Percentiles rank a stretch among this genome's conserved stretches.
Evolutionary conservation across 2,888 invertebrate species (phyloP).

Genomic region (Agrochola lychnidis): DNA sequence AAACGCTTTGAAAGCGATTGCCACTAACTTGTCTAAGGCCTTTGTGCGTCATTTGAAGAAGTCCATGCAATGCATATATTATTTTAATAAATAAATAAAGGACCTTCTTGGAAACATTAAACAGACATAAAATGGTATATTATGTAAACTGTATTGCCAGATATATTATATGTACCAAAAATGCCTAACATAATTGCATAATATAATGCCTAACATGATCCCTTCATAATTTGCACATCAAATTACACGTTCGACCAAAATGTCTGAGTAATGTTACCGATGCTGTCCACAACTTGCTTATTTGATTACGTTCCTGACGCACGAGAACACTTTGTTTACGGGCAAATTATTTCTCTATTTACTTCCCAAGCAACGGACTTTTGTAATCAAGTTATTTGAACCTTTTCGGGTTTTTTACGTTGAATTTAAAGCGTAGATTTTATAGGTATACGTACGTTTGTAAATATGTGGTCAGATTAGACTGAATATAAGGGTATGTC

Average conservation of each 20-base stretch:
- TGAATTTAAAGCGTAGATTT: constrained; percentile 31
- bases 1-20: not conserved
- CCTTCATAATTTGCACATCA: not conserved
- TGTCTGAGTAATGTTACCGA: constrained; percentile 17
- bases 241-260: constrained; percentile 45
- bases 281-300: constrained; percentile 22
- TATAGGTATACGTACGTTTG: not conserved
- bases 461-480: constrained; percentile 1
- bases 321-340: constrained; percentile 33
- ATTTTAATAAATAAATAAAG: too few relatives aligned
- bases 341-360: constrained; percentile 53
- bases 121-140: not conserved
- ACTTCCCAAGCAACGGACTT: constrained; percentile 18
- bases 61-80: not conserved
- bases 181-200: not conserved
- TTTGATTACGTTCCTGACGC: constrained; percentile 30
- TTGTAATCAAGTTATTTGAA: constrained; percentile 47
- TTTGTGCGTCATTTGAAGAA: not conserved
- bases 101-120: not conserved
- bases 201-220: not conserved
- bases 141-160: not conserved
- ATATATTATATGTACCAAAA: not conserved
- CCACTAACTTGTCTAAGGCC: not conserved
- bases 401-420: constrained; percentile 48
- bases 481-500: not conserved